Conservation (phyloP, 2,797 vertebrate genomes). For the Melanotaenia maccullochi region DNA sequence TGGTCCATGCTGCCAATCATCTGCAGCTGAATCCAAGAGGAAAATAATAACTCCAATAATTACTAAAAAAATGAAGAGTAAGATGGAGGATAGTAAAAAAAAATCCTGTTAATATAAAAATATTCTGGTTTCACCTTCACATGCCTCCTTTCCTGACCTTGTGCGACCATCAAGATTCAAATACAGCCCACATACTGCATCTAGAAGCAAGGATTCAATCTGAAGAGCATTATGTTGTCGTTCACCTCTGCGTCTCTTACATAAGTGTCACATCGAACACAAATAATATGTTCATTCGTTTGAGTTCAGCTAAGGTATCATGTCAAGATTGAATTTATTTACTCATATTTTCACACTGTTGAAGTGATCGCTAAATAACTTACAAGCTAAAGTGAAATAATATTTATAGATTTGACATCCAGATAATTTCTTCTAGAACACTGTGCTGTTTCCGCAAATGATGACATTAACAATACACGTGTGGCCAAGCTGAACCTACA, state of each 20-base stretch:
- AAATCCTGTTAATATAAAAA: not conserved
- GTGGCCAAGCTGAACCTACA: conserved; percentile 6
- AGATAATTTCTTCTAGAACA: conserved; percentile 3
- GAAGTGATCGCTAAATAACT: conserved; percentile 13
- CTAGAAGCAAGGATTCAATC: not conserved
- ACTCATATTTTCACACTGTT: not conserved
- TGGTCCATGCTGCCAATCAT: no score
- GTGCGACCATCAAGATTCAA: conserved; percentile 10
- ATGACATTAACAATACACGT: conserved; percentile 7
- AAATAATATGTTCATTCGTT: conserved; percentile 15
- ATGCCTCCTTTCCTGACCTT: not conserved
- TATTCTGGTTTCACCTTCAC: not conserved
- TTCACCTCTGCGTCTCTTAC: conserved; percentile 8
- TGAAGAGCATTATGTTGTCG: not conserved
- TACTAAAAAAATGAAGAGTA: no score
- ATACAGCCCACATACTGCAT: not conserved
- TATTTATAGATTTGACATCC: not conserved
- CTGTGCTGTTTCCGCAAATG: conserved; percentile 17
- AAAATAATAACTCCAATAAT: no score
- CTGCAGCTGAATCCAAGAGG: no score
- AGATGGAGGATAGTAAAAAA: no score
- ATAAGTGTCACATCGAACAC: conserved; percentile 2
- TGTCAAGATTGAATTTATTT: conserved; percentile 19
- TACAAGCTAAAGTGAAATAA: conserved; percentile 17
- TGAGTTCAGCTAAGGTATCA: conserved; percentile 15